Conservation (phyloP, 2,113 vertebrate species). For the Hippocampus guttulatus region DNA sequence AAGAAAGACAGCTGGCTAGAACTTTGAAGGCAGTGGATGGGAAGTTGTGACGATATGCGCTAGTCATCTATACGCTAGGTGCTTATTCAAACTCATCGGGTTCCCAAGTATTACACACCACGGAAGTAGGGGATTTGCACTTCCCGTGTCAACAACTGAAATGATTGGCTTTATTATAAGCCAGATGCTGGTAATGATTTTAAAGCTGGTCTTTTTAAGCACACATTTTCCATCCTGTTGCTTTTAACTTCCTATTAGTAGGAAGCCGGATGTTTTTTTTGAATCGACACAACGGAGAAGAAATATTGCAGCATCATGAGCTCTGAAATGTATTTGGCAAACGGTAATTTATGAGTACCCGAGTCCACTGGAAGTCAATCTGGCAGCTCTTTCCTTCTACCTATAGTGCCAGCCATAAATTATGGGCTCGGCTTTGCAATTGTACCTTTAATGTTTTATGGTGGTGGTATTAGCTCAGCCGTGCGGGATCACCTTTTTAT, state of each 20-base stretch:
- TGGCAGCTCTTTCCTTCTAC: slow-evolving; percentile 15
- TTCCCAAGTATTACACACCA: background rate
- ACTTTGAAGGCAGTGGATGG: too few species aligned
- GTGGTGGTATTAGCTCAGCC: slow-evolving; percentile 17
- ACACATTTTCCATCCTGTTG: background rate
- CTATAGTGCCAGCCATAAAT: slow-evolving; percentile 29
- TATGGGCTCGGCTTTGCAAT: slow-evolving; percentile 32
- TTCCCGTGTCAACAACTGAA: background rate
- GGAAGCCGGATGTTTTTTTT: slow-evolving; percentile 3
- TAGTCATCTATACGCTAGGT: too few species aligned
- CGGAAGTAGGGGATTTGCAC: background rate
- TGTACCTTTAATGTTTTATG: slow-evolving; percentile 39
- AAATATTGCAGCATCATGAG: slow-evolving; percentile 24
- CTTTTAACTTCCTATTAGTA: background rate
- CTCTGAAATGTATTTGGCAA: slow-evolving; percentile 14
- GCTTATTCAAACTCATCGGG: too few species aligned
- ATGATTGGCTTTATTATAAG: background rate
- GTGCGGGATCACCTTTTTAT: slow-evolving; percentile 15
- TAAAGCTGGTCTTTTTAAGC: background rate
- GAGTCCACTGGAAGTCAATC: slow-evolving; percentile 25
- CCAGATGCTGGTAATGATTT: background rate
- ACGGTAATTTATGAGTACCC: slow-evolving; percentile 17
- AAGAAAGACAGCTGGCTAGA: too few species aligned
- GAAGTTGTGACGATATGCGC: too few species aligned
- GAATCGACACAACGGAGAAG: background rate